Conservation (phyloP, 2,888 invertebrate genomes). For the Cephus pulcher region DNA sequence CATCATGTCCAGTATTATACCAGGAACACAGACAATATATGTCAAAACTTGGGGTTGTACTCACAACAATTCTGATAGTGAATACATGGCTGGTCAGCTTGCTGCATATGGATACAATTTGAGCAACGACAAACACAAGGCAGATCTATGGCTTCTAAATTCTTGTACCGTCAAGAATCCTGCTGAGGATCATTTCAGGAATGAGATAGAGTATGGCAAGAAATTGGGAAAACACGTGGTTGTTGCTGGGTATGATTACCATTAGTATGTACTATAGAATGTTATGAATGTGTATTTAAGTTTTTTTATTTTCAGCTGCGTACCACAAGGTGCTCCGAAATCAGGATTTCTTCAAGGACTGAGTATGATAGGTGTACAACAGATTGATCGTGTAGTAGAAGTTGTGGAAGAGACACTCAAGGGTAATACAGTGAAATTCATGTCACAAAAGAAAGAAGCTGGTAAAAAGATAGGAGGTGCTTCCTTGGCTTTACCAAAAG, state of each 20-base stretch:
- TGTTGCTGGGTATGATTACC: conserved; percentile 79
- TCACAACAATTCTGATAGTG: conserved; percentile 97
- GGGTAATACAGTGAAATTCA: conserved; percentile 80
- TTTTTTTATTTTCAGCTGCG: conserved; percentile 71
- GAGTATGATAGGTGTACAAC: conserved; percentile 97
- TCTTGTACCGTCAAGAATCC: conserved; percentile 99
- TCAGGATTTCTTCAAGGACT: conserved; percentile 78
- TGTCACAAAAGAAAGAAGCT: conserved; percentile 84
- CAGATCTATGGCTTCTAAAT: conserved; percentile 95
- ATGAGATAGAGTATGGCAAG: conserved; percentile 84
- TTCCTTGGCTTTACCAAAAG: conserved; percentile 88
- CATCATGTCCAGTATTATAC: conserved; percentile 63
- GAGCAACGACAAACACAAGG: conserved; percentile 81
- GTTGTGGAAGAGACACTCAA: conserved; percentile 98
- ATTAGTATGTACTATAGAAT: not conserved
- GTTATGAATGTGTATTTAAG: not conserved
- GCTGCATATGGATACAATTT: conserved; percentile 88
- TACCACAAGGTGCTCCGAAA: conserved; percentile 92
- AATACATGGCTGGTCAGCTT: conserved; percentile 98
- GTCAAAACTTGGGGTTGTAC: conserved; percentile 98
- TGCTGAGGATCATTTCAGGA: conserved; percentile 94
- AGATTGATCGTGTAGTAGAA: conserved; percentile 97
- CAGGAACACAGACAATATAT: conserved; percentile 73
- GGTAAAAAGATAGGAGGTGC: conserved; percentile 90
- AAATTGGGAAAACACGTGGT: conserved; percentile 85